Evolutionary conservation across 2,888 invertebrate genomes (phyloP).

Genomic region (Drosophila ezoana): DNA sequence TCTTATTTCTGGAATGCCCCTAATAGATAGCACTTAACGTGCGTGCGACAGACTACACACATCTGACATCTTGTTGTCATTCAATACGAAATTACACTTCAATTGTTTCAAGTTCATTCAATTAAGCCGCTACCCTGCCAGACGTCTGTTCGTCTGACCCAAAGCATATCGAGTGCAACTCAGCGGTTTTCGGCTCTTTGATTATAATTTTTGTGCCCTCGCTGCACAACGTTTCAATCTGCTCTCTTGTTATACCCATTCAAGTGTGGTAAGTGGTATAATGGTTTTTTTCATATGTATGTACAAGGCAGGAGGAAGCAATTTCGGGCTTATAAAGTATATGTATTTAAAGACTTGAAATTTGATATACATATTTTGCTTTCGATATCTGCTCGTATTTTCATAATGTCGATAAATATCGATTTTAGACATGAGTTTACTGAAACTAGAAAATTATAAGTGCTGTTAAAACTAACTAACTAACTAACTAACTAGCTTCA

Average conservation of each 20-base stretch:
- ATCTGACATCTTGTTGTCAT: conserved; percentile 18
- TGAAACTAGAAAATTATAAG: too few relatives aligned
- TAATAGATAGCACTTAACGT: conserved; percentile 1
- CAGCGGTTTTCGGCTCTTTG: conserved; percentile 25
- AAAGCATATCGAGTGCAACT: conserved; percentile 51
- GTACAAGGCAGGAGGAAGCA: too few relatives aligned
- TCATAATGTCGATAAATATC: too few relatives aligned
- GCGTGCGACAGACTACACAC: conserved; percentile 23
- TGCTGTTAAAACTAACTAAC: too few relatives aligned
- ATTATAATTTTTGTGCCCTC: conserved; percentile 26
- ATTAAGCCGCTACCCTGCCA: conserved; percentile 37
- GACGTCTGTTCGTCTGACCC: conserved; percentile 26
- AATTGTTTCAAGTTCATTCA: conserved; percentile 77
- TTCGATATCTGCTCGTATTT: too few relatives aligned
- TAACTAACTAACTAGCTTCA: too few relatives aligned
- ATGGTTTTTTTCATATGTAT: too few relatives aligned
- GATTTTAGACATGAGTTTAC: too few relatives aligned
- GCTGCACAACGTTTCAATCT: conserved; percentile 11
- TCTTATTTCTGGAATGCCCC: conserved; percentile 37
- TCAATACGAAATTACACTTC: conserved; percentile 56
- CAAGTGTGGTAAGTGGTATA: too few relatives aligned
- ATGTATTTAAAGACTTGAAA: too few relatives aligned
- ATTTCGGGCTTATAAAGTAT: too few relatives aligned
- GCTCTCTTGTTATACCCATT: background rate
- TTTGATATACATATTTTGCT: too few relatives aligned